Evolutionary conservation across 2,113 vertebrate species (phyloP).

Genomic region (Siniperca chuatsi): DNA sequence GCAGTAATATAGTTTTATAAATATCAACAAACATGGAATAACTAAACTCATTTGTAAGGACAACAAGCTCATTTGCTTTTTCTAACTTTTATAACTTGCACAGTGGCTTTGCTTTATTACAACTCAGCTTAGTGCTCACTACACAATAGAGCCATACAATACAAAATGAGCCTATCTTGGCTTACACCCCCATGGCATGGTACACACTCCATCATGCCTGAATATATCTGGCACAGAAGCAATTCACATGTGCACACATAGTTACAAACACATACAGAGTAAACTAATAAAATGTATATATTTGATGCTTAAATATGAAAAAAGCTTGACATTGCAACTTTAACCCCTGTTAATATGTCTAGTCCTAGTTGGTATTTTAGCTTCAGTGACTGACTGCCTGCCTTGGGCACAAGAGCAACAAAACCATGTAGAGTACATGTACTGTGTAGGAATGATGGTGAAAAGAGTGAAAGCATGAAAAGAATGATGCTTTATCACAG

Average conservation of each 20-base stretch:
- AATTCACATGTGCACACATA: not conserved
- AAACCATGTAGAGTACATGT: not conserved
- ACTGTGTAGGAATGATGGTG: not conserved
- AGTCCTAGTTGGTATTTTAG: not conserved
- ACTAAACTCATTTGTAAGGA: not conserved
- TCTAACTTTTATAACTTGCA: not conserved
- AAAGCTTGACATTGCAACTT: not conserved
- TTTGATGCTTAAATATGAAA: not conserved
- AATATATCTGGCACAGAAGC: not conserved
- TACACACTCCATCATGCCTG: not conserved
- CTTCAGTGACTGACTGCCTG: not conserved
- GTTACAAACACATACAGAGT: not conserved
- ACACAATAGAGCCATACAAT: not conserved
- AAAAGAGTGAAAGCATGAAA: not conserved
- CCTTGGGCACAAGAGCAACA: constrained; percentile 5
- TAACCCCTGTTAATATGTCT: not conserved
- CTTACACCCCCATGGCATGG: not conserved
- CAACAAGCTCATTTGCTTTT: no score
- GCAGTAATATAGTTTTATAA: no score
- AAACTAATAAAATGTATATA: not conserved
- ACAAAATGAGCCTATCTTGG: not conserved
- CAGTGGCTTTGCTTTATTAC: not conserved
- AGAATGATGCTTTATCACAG: not conserved
- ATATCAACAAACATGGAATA: no score
- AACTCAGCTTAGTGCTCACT: not conserved